Evolutionary conservation across 2,888 invertebrate genomes (phyloP), one percentile per base, ranked within the genome.

Genomic region (Tuberolachnus salignus): DNA sequence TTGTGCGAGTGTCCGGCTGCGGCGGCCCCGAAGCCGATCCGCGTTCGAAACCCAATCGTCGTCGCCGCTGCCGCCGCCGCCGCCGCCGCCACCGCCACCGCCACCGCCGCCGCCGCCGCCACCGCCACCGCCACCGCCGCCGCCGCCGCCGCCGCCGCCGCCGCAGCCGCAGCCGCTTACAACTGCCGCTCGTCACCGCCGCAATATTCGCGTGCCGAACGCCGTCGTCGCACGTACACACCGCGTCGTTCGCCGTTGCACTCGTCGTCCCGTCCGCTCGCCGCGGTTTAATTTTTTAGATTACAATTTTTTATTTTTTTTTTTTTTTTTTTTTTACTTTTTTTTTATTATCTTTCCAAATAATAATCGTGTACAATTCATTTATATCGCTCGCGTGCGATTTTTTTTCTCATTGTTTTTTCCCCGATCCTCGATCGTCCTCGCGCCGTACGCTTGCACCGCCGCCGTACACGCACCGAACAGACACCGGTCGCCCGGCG

Each of bases 1-100:
- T 78, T 78, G 75, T 78, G 74, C 34, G 44, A 59, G 74, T 57
- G 67, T 78, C 75, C 75, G 75, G 75, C 75, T 34, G 34, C 6
- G 66, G 66, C 67, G 66, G 66, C 67, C 61, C 51, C 73, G 66
- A 63, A 11, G 75, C 57, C 66, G 66, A 74, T 74, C 73, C 73
- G 51, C 21, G 71, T 74, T 57, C 57, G 59, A 67, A 67, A 49
- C 57, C 75, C 75, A 67, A 78, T 78, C 75, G 75, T 57, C 67
- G 66, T 66, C 44, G 64, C 67, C 75, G 67, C 57, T 67, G 53
- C 66, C 66, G 55, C 21, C 21, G 44, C 64, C 64, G 74, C 63
- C 19, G 53, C 53, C 26, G 44, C 46, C 49, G 72, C 51, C 72
- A 49, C 14, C 72, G 23, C 49, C 14, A 19, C 11, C 42, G n/a